phyloP scores from a whole-genome alignment of 2,113 vertebrate genomes.

The Atractosteus spatula region DNA sequence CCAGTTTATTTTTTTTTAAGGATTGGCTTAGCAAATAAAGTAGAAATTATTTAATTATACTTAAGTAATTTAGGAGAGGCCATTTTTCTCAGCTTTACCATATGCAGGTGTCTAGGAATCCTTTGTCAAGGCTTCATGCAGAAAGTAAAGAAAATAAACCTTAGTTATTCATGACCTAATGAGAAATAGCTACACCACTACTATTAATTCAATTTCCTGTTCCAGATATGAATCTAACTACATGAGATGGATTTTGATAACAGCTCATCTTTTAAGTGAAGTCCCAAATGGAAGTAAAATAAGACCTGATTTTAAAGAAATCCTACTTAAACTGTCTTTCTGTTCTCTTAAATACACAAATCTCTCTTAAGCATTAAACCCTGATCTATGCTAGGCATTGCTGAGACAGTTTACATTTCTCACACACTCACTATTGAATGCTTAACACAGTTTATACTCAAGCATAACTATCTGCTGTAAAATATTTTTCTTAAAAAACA shows the following conservation, averaged over 20 bases:
- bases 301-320: too few species aligned
- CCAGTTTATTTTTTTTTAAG: background rate
- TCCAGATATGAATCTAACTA: background rate
- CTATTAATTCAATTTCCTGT: background rate
- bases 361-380: conserved; percentile 5
- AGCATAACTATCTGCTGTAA: too few species aligned
- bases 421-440: conserved; percentile 37
- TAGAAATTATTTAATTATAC: conserved; percentile 35
- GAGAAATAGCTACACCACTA: conserved; percentile 30
- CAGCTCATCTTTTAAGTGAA: conserved; percentile 42
- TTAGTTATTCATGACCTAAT: conserved; percentile 31
- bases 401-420: conserved; percentile 55
- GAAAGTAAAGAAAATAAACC: conserved; percentile 21
- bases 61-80: conserved; percentile 23
- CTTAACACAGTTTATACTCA: too few species aligned
- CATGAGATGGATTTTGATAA: conserved; percentile 49
- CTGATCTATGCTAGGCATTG: conserved; percentile 29
- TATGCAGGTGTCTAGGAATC: conserved; percentile 24
- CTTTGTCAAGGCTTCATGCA: background rate
- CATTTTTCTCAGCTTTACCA: conserved; percentile 24
- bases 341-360: conserved; percentile 22
- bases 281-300: conserved; percentile 34
- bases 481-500: too few species aligned
- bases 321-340: conserved; percentile 45
- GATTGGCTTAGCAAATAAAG: conserved; percentile 16